Base-by-base conservation (phyloP, 2,888 invertebrate species). In the Parnassius mnemosyne region DNA sequence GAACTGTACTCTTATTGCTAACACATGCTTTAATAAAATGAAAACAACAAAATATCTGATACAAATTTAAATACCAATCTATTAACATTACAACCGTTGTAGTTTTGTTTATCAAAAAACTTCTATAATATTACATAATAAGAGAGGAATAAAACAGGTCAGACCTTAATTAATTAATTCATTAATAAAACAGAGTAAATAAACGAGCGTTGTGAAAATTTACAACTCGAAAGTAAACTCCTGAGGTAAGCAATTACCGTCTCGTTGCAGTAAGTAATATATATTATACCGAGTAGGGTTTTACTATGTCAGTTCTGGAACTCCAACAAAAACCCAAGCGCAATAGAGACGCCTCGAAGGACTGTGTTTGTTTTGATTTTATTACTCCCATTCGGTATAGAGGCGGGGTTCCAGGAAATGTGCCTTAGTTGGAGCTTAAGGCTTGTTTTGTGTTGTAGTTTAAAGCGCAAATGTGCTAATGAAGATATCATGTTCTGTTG, bases 311-410 rank as follows among this genome's bases (percentile, higher is more conserved):
- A 57, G 61, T 20, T 43, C 13, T 13, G 56, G 53, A 46, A 53
- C 52, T 61, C 55, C 51, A 70, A 70, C 70, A 69, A 70, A 74
- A 73, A 71, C 52, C 63, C 60, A 25, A n/a, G 49, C 12, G 69
- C 69, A 66, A 68, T 70, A 60, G 74, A 73, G 75, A 75, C 72
- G 77, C 72, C 66, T 65, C 71, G 64, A 64, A 68, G 66, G 60
- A 58, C 62, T n/a, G 55, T 59, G 65, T 69, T 70, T 71, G 73
- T 71, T 73, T 72, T 70, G 71, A 72, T 73, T 75, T 75, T 75
- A 75, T 72, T 71, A 69, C 68, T 61, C 66, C 73, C 72, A 73
- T 76, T 76, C 63, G 63, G 63, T 42, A 20, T n/a, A 47, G 53
- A 25, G 41, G 49, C 49, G 47, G 49, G 61, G 63, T 65, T 53